These are phyloP conservation scores for Scyliorhinus canicula DNA, from an alignment of 2,797 vertebrate genomes.

Conservation along the genomic window DNA sequence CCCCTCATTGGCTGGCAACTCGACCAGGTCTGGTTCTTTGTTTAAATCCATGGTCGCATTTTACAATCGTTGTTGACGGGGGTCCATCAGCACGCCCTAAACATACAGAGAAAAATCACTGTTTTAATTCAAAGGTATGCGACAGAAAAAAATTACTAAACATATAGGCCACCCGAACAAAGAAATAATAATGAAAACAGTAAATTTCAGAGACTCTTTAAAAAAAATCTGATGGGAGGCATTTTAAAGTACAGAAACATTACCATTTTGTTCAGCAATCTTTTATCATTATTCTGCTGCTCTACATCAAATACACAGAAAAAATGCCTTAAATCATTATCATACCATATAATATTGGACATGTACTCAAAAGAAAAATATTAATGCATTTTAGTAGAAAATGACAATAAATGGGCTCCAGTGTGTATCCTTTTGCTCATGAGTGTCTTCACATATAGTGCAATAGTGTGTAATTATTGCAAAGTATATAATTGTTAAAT, in stretches of 20 bases:
- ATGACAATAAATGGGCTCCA: conserved; percentile 34
- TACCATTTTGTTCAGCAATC: background rate
- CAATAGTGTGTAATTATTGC: conserved; percentile 33
- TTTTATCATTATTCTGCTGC: background rate
- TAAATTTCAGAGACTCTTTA: background rate
- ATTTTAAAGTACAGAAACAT: background rate
- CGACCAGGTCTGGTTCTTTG: background rate
- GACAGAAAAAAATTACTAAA: background rate
- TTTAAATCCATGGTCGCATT: conserved; percentile 24
- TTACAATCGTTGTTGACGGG: background rate
- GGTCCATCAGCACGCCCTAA: background rate
- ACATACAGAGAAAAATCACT: background rate
- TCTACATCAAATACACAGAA: background rate
- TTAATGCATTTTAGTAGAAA: conserved; percentile 24
- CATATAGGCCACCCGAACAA: background rate
- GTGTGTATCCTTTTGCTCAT: conserved; percentile 30
- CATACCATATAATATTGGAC: background rate
- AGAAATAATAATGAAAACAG: background rate
- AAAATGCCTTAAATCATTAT: conserved; percentile 6
- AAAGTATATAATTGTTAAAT: conserved; percentile 35
- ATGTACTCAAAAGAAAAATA: conserved; percentile 17
- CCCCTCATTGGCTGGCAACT: conserved; percentile 41
- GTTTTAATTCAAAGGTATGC: background rate
- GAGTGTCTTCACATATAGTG: conserved; percentile 24
- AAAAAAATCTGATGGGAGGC: background rate